Evolutionary conservation across 2,888 invertebrate species (phyloP).

Genomic region (Tetragnatha montana): DNA sequence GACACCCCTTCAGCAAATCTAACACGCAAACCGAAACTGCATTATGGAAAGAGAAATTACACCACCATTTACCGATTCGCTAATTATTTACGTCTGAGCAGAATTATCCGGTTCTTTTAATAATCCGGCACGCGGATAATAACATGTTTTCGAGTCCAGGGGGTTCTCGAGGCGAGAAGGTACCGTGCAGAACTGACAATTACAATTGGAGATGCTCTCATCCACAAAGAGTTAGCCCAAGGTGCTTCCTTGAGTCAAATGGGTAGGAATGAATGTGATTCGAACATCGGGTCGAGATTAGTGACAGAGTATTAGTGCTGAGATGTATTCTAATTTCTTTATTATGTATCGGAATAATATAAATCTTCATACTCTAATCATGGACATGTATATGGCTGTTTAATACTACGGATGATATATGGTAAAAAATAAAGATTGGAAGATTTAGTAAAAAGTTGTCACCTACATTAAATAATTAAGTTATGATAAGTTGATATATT

Average conservation of each 20-base stretch:
- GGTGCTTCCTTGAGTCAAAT: not conserved
- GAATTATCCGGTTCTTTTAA: not conserved
- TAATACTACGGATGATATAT: no score
- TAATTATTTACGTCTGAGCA: not conserved
- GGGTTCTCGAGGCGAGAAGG: not conserved
- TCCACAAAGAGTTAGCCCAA: not conserved
- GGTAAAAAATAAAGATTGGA: no score
- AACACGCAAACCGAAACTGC: not conserved
- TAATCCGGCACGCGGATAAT: not conserved
- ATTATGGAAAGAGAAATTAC: not conserved
- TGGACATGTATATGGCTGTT: no score
- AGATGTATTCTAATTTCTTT: no score
- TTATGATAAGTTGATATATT: no score
- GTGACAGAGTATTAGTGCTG: no score
- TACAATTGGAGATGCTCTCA: not conserved
- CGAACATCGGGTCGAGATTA: no score
- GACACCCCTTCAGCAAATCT: not conserved
- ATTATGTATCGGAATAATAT: no score
- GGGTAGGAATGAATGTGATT: no score
- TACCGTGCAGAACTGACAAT: not conserved
- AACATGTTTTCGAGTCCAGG: constrained; percentile 1
- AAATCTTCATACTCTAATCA: no score
- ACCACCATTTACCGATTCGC: not conserved
- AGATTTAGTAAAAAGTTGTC: no score
- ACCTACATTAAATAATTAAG: no score